Percentiles rank a stretch among this genome's conserved stretches.
Conservation (phyloP, 2,113 vertebrate species). For the Micronycteris hirsuta region DNA sequence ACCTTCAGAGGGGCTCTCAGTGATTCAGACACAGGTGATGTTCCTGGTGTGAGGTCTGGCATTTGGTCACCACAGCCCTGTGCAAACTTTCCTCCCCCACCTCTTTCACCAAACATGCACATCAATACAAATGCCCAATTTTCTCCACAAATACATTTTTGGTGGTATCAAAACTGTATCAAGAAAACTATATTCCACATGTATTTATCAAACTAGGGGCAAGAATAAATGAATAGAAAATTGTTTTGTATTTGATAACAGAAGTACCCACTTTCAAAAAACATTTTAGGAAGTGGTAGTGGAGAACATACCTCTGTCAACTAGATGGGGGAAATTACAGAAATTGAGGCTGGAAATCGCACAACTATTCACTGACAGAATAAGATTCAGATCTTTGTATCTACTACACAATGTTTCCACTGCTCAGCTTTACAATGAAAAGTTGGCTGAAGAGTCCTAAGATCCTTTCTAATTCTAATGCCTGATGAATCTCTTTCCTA, state of each 20-base stretch:
- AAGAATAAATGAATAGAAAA: not conserved
- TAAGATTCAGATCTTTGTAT: not conserved
- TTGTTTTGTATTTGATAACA: not conserved
- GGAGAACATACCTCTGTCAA: not conserved
- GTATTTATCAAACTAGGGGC: not conserved
- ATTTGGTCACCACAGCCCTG: not conserved
- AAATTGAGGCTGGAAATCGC: not conserved
- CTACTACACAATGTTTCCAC: not conserved
- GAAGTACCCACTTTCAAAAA: not conserved
- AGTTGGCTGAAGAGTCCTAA: not conserved
- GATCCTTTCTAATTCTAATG: not conserved
- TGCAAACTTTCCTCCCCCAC: not conserved
- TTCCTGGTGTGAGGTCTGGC: not conserved
- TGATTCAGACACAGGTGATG: not conserved
- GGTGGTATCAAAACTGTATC: not conserved
- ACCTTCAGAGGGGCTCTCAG: not conserved
- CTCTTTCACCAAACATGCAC: not conserved
- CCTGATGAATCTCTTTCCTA: not conserved
- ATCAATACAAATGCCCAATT: not conserved
- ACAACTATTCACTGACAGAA: not conserved
- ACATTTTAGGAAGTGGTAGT: not conserved
- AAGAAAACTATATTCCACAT: not conserved
- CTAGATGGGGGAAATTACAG: not conserved
- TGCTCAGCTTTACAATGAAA: not conserved
- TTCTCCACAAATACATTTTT: not conserved